phyloP scores from a whole-genome alignment of 2,888 invertebrate genomes.

The Stenotaenia linearis region DNA sequence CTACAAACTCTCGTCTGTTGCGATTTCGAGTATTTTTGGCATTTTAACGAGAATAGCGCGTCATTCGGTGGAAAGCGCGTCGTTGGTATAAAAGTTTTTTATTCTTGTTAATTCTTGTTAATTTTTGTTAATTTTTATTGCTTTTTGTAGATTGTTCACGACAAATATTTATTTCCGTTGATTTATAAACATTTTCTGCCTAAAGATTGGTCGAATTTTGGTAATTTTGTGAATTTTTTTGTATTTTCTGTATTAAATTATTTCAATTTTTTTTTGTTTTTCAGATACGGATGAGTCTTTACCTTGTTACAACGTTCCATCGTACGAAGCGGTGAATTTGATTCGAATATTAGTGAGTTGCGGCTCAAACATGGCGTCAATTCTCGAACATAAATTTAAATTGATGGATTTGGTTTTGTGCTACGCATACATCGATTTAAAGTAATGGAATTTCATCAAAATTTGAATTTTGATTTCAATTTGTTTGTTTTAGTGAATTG shows the following conservation, averaged over 20 bases:
- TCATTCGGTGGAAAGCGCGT: slow-evolving; percentile 64
- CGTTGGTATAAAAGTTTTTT: slow-evolving; percentile 48
- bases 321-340: slow-evolving; percentile 65
- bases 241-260: neutral
- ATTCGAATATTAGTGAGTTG: slow-evolving; percentile 64
- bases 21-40: slow-evolving; percentile 68
- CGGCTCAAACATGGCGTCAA: slow-evolving; percentile 53
- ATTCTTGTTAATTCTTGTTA: neutral
- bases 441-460: slow-evolving; percentile 50
- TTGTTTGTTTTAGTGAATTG: slow-evolving; percentile 45
- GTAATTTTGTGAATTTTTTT: neutral
- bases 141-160: slow-evolving; percentile 52
- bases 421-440: slow-evolving; percentile 43
- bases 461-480: slow-evolving; percentile 51
- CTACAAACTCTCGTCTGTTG: slow-evolving; percentile 63
- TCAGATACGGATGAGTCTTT: slow-evolving; percentile 4
- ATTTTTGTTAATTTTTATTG: slow-evolving; percentile 7
- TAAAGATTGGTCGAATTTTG: neutral
- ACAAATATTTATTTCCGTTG: slow-evolving; percentile 58
- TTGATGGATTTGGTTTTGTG: slow-evolving; percentile 42
- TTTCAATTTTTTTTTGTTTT: neutral
- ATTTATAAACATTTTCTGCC: slow-evolving; percentile 48
- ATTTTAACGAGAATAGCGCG: slow-evolving; percentile 71
- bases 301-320: slow-evolving; percentile 60
- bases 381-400: slow-evolving; percentile 52